Percentiles rank a stretch among this genome's conserved stretches.
Conservation (phyloP, 2,797 vertebrate genomes). For the Muraenolepis orangiensis region DNA sequence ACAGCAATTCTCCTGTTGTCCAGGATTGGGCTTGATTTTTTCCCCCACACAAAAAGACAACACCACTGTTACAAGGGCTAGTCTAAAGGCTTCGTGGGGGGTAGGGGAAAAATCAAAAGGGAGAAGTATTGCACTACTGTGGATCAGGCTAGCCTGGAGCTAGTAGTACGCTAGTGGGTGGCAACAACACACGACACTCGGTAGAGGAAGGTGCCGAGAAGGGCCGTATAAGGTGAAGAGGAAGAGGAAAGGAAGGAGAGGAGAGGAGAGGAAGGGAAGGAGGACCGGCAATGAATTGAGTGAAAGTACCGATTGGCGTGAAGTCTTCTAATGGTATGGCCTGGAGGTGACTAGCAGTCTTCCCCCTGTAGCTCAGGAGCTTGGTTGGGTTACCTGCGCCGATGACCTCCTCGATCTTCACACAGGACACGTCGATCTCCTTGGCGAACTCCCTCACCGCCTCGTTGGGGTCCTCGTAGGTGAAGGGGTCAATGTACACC, state of each 20-base stretch:
- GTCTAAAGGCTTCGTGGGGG: slow-evolving; percentile 29
- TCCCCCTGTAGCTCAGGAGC: slow-evolving; percentile 81
- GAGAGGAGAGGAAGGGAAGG: slow-evolving; percentile 48
- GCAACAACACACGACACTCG: slow-evolving; percentile 19
- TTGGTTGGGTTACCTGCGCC: slow-evolving; percentile 91
- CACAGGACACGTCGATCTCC: slow-evolving; percentile 97
- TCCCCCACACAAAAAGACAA: slow-evolving; percentile 33
- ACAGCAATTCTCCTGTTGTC: slow-evolving; percentile 37
- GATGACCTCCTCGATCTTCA: slow-evolving; percentile 99
- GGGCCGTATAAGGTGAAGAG: slow-evolving; percentile 45
- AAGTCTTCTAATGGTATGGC: slow-evolving; percentile 83
- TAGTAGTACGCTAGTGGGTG: slow-evolving; percentile 34
- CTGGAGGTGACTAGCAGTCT: slow-evolving; percentile 81
- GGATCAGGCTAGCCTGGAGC: slow-evolving; percentile 37
- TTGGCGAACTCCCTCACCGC: slow-evolving; percentile 97
- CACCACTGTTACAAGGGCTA: slow-evolving; percentile 28
- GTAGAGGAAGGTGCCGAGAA: slow-evolving; percentile 41
- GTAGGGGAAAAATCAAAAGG: slow-evolving; percentile 26
- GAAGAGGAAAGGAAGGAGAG: slow-evolving; percentile 17
- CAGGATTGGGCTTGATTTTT: slow-evolving; percentile 49
- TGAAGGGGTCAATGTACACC: slow-evolving; percentile 98
- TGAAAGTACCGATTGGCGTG: slow-evolving; percentile 81
- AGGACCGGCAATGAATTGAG: slow-evolving; percentile 73
- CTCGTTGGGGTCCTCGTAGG: slow-evolving; percentile 97
- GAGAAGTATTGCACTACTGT: slow-evolving; percentile 34